These are phyloP conservation scores for Nemurella pictetii DNA, from an alignment of 2,888 invertebrate species.

Conservation along the genomic window DNA sequence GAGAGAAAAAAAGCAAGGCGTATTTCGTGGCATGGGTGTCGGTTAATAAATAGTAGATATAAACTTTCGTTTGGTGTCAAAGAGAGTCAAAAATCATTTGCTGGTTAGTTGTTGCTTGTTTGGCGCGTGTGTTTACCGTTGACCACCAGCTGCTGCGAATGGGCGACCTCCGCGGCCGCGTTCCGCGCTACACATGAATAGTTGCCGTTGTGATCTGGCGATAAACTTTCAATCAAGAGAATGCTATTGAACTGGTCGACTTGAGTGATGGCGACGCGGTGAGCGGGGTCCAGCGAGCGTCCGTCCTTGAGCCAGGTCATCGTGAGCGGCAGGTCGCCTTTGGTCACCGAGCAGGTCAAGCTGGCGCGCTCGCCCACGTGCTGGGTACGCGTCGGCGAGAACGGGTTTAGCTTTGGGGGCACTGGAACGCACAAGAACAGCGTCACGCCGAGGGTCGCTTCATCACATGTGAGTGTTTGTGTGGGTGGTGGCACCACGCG, in stretches of 20 bases:
- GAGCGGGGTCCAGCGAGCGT: slow-evolving; percentile 63
- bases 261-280: slow-evolving; percentile 68
- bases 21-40: slow-evolving; percentile 34
- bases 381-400: slow-evolving; percentile 67
- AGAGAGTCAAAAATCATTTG: not conserved
- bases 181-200: slow-evolving; percentile 75
- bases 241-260: slow-evolving; percentile 78
- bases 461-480: not conserved
- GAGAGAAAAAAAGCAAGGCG: slow-evolving; percentile 45
- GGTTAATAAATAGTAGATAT: slow-evolving; percentile 37
- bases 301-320: slow-evolving; percentile 79
- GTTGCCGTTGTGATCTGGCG: slow-evolving; percentile 76
- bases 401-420: slow-evolving; percentile 77
- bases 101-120: not conserved
- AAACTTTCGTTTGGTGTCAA: too few relatives aligned
- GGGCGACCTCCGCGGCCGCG: slow-evolving; percentile 72
- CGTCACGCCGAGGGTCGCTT: not conserved
- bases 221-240: slow-evolving; percentile 74
- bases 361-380: slow-evolving; percentile 75
- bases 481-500: too few relatives aligned
- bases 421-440: slow-evolving; percentile 58
- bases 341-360: slow-evolving; percentile 72
- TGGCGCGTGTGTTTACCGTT: slow-evolving; percentile 66
- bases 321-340: slow-evolving; percentile 74
- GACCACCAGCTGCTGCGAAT: slow-evolving; percentile 73